phyloP scores from a whole-genome alignment of 2,113 vertebrate genomes.

The Myiozetetes cayanensis region DNA sequence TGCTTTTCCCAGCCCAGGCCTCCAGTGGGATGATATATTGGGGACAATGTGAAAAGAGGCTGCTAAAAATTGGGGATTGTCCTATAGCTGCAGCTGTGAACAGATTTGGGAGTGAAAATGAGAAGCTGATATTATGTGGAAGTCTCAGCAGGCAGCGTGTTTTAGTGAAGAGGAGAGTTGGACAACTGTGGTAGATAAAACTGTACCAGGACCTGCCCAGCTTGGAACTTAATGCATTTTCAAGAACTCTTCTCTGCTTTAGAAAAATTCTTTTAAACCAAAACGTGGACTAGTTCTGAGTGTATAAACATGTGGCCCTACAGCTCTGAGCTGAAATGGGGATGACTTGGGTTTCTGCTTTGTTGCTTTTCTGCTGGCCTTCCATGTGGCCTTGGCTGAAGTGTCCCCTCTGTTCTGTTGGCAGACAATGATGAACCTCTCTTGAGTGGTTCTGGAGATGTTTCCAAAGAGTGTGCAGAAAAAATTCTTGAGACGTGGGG shows the following conservation, averaged over 20 bases:
- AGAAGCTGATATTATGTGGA: neutral
- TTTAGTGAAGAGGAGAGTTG: neutral
- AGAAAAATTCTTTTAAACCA: neutral
- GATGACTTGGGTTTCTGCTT: neutral
- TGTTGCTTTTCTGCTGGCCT: neutral
- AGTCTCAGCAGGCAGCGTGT: neutral
- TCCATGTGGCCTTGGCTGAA: neutral
- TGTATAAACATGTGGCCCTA: neutral
- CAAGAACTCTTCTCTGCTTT: neutral
- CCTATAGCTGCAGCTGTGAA: neutral
- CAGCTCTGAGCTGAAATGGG: neutral
- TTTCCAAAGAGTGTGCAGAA: constrained; percentile 98
- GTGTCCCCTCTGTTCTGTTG: constrained; percentile 30
- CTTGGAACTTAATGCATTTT: neutral
- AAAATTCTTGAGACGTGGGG: constrained; percentile 99
- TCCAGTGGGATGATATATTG: neutral
- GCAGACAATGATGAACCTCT: constrained; percentile 97
- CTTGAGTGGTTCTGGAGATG: constrained; percentile 95
- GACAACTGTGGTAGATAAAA: neutral
- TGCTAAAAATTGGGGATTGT: neutral
- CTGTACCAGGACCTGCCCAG: neutral
- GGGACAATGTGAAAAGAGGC: constrained; percentile 3
- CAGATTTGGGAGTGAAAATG: neutral
- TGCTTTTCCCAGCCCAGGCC: neutral
- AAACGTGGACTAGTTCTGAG: neutral